A percentile compares a stretch with the other conserved stretches of the same genome.
These are phyloP conservation scores for Brachionus asplanchnoidis DNA, from an alignment of 1,140 invertebrate species.

Conservation along the genomic window DNA sequence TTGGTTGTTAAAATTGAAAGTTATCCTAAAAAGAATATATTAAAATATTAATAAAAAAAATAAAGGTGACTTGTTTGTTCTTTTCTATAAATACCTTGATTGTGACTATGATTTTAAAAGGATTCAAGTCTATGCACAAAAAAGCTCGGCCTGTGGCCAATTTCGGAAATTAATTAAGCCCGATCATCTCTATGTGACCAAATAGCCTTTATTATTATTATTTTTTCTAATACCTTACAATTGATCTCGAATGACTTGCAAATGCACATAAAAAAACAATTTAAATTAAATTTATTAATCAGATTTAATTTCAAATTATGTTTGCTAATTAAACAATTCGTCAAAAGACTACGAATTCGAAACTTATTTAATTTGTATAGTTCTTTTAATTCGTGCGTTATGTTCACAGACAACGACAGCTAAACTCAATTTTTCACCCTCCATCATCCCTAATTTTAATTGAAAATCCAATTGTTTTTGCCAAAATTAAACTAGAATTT, in stretches of 20 bases:
- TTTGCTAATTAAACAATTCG: slow-evolving; percentile 40
- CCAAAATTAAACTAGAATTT: too few relatives aligned
- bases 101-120: neutral
- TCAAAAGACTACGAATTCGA: slow-evolving; percentile 13
- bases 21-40: slow-evolving; percentile 15
- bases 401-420: neutral
- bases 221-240: neutral
- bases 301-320: slow-evolving; percentile 37
- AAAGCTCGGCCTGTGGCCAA: neutral
- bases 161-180: neutral
- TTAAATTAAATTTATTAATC: slow-evolving; percentile 34
- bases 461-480: neutral
- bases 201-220: neutral
- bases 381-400: slow-evolving; percentile 9
- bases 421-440: neutral
- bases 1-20: slow-evolving; percentile 29
- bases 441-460: neutral
- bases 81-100: neutral
- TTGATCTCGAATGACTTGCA: slow-evolving; percentile 13
- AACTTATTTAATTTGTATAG: slow-evolving; percentile 1
- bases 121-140: neutral
- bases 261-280: neutral
- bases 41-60: slow-evolving; percentile 31
- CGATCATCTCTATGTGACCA: neutral
- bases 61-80: slow-evolving; percentile 20